A percentile compares a stretch with the other conserved stretches of the same genome.
phyloP scores from a whole-genome alignment of 2,888 invertebrate species.

The Phlogophora meticulosa region DNA sequence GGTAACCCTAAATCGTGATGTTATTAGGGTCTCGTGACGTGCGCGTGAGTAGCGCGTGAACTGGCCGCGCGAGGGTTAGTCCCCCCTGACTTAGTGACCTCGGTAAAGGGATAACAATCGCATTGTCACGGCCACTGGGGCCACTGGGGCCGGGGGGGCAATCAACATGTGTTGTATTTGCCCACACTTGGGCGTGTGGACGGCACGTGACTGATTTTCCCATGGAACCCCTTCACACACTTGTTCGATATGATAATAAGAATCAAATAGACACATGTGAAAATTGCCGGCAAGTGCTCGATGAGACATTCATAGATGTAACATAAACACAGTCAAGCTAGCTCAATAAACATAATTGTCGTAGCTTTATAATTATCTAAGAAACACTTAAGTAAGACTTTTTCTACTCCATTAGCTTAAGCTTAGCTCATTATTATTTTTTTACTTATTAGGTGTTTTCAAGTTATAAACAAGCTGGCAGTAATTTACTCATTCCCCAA shows the following conservation, averaged over 20 bases:
- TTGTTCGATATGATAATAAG: conserved; percentile 65
- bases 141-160: conserved; percentile 73
- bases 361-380: neutral
- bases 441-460: too few relatives aligned
- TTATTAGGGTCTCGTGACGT: conserved; percentile 74
- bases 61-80: conserved; percentile 67
- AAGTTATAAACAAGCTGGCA: conserved; percentile 13
- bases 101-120: conserved; percentile 82
- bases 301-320: conserved; percentile 30
- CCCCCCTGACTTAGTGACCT: conserved; percentile 86
- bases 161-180: conserved; percentile 82
- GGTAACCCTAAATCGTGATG: conserved; percentile 62
- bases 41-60: conserved; percentile 74
- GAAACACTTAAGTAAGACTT: neutral
- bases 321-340: conserved; percentile 16
- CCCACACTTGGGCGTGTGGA: conserved; percentile 82
- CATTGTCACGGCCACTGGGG: conserved; percentile 77
- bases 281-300: conserved; percentile 50
- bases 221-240: conserved; percentile 73
- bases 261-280: conserved; percentile 51
- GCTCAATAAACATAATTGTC: neutral
- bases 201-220: conserved; percentile 84
- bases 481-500: conserved; percentile 47
- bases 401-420: neutral
- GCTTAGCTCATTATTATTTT: too few relatives aligned